Percentiles rank a stretch among this genome's conserved stretches.
phyloP scores from a whole-genome alignment of 2,113 vertebrate species.

The Pseudonaja textilis region DNA sequence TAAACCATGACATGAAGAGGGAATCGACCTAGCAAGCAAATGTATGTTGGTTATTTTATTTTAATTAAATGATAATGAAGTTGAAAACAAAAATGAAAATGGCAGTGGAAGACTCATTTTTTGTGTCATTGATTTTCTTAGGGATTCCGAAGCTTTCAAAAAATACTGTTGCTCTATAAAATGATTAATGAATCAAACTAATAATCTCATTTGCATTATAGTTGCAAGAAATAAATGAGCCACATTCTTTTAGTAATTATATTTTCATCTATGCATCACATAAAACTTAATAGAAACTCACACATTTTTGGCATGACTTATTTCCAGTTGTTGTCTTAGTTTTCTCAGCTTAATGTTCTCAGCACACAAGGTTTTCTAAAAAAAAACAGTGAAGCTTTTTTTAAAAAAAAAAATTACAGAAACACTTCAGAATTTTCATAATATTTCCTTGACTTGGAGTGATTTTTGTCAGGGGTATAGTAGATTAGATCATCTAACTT shows the following conservation, averaged over 20 bases:
- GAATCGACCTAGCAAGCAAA: neutral
- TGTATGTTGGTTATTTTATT: neutral
- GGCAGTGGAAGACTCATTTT: neutral
- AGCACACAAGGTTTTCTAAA: neutral
- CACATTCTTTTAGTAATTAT: neutral
- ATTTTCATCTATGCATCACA: neutral
- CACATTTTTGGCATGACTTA: neutral
- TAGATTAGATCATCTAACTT: neutral
- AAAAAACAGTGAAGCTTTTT: neutral
- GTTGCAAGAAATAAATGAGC: neutral
- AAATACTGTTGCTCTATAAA: neutral
- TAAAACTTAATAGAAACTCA: neutral
- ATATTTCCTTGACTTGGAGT: neutral
- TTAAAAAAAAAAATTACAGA: neutral
- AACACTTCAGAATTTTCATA: neutral
- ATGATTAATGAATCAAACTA: neutral
- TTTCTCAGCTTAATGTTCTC: neutral
- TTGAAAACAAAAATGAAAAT: neutral
- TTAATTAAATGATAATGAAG: neutral
- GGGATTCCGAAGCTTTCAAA: neutral
- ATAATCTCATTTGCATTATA: neutral
- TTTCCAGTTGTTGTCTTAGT: neutral
- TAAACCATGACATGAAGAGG: neutral
- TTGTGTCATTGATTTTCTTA: neutral
- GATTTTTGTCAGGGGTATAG: neutral